phyloP scores from a whole-genome alignment of 2,888 invertebrate species.

The Scrobipalpa atriplicella region DNA sequence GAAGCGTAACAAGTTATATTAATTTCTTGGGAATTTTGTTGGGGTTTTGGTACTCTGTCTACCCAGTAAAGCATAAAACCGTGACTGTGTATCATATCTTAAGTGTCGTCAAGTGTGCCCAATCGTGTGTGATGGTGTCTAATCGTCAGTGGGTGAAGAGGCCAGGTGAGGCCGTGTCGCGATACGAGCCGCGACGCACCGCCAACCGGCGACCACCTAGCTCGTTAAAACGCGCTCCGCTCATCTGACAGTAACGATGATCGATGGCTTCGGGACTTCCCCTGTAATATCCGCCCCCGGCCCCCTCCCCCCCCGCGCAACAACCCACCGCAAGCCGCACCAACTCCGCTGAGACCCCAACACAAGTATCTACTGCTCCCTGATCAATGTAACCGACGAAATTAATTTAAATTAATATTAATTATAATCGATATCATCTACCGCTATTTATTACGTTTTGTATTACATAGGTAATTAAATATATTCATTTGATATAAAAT shows the following conservation, averaged over 20 bases:
- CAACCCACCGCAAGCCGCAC: conserved; percentile 38
- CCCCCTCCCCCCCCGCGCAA: conserved; percentile 40
- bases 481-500: too few species aligned
- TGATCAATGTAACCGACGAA: conserved; percentile 17
- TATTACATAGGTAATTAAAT: too few species aligned
- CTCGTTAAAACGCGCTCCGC: conserved; percentile 67
- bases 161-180: neutral
- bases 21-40: too few species aligned
- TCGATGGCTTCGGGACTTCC: conserved; percentile 70
- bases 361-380: conserved; percentile 12
- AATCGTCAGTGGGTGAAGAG: neutral
- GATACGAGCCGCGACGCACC: neutral
- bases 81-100: too few species aligned
- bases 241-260: conserved; percentile 73
- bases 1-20: too few species aligned
- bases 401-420: too few species aligned
- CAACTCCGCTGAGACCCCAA: conserved; percentile 19
- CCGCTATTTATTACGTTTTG: too few species aligned
- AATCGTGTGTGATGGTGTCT: neutral
- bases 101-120: neutral
- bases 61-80: too few species aligned
- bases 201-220: conserved; percentile 46
- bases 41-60: too few species aligned
- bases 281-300: conserved; percentile 67
- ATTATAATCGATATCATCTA: too few species aligned